A percentile compares a stretch with the other conserved stretches of the same genome.
These are phyloP conservation scores for Nautilus pompilius DNA, from an alignment of 1,140 invertebrate species.

Conservation along the genomic window DNA sequence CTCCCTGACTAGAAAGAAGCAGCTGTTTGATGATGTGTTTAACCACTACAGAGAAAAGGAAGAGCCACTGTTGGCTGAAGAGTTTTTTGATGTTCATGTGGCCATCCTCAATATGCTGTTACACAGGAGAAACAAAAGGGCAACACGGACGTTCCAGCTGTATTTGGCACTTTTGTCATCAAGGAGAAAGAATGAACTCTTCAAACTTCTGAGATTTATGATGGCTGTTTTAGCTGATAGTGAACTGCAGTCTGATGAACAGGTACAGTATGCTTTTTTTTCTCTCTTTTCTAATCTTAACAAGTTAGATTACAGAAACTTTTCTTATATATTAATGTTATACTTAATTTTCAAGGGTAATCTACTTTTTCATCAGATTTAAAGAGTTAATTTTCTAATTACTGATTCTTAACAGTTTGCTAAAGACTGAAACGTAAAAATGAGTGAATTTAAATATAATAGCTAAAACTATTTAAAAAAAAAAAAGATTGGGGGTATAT, in stretches of 20 bases:
- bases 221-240: slow-evolving; percentile 38
- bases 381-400: too few species aligned
- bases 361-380: too few species aligned
- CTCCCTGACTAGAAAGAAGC: slow-evolving; percentile 15
- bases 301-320: background rate
- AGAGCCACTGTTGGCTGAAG: slow-evolving; percentile 33
- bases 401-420: too few species aligned
- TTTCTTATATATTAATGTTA: background rate
- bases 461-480: too few species aligned
- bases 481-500: too few species aligned
- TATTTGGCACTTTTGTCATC: slow-evolving; percentile 48
- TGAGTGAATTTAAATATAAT: too few species aligned
- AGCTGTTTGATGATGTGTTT: slow-evolving; percentile 24
- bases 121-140: slow-evolving; percentile 21
- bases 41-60: slow-evolving; percentile 25
- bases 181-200: slow-evolving; percentile 45
- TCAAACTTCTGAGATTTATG: slow-evolving; percentile 52
- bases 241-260: slow-evolving; percentile 8
- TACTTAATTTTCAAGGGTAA: background rate
- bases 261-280: background rate
- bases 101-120: slow-evolving; percentile 39
- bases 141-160: slow-evolving; percentile 40
- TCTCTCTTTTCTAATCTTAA: too few species aligned
- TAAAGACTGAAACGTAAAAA: too few species aligned
- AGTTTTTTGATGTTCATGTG: slow-evolving; percentile 40